These are phyloP conservation scores for Trichogramma pretiosum DNA, from an alignment of 1,140 invertebrate genomes.

Conservation along the genomic window DNA sequence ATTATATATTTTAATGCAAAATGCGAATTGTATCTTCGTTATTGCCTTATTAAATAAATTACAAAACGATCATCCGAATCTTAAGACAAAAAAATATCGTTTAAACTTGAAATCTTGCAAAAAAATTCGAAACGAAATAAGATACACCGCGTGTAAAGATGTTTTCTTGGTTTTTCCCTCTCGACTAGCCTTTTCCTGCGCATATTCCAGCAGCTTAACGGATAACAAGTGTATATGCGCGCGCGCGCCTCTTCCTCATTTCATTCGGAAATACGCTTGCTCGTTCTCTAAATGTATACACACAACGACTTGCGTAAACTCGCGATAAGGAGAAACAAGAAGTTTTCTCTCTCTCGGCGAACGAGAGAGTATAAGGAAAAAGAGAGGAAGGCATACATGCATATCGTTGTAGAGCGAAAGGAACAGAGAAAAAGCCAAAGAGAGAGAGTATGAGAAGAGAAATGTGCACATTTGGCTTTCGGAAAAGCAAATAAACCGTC, in stretches of 20 bases:
- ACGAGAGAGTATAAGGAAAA: slow-evolving; percentile 2
- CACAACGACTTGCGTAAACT: slow-evolving; percentile 17
- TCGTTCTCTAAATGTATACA: background rate
- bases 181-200: too few relatives aligned
- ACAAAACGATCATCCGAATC: too few relatives aligned
- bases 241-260: background rate
- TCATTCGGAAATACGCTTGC: background rate
- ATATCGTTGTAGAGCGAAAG: background rate
- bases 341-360: background rate
- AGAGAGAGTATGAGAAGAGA: background rate
- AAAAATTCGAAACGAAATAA: too few relatives aligned
- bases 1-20: too few relatives aligned
- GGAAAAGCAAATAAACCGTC: slow-evolving; percentile 13
- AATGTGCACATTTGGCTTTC: slow-evolving; percentile 2
- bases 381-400: background rate
- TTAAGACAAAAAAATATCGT: too few relatives aligned
- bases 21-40: too few relatives aligned
- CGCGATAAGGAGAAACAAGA: slow-evolving; percentile 12
- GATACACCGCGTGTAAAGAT: too few relatives aligned
- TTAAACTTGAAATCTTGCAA: too few relatives aligned
- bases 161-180: too few relatives aligned
- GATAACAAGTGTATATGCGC: background rate
- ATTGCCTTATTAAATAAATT: too few relatives aligned
- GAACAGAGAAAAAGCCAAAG: background rate
- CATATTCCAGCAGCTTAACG: too few relatives aligned